Evolutionary conservation across 2,888 invertebrate species (phyloP), one percentile per base, ranked within the genome.

Genomic region (Ormia ochracea): DNA sequence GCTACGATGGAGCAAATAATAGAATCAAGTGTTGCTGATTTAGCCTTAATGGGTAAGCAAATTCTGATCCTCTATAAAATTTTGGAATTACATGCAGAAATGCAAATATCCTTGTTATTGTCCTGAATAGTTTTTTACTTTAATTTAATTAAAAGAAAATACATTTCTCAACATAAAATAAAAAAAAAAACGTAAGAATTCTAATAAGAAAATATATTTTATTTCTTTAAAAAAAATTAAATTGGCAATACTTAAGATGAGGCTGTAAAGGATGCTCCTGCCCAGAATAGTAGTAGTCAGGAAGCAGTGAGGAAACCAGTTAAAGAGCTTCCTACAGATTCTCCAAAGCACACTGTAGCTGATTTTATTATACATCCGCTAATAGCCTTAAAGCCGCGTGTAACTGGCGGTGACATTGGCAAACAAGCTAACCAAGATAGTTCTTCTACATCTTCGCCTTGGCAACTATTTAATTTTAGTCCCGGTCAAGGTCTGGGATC

Each of bases 351-450:
- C n/a, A 87, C 88, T 4, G 85, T 87, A 4, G 88, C 87, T 9
- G 87, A 87, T 50, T 88, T 86, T 23, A 85, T 87, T 12, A 87
- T 87, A 6, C 87, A 87, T 70, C 87, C 87, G 0, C 38, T 87
- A 72, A 88, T 87, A 56, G 87, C 87, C 2, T 85, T 87, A 21
- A 88, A 86, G 81, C 87, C 88, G 0, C 84, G 87, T 7, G 75
- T 79, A 21, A 82, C 82, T 0, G 38, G 23, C 9, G 4, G 56
- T 2, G 43, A 73, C 9, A 65, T 28, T 26, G 81, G 66, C 28
- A 82, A 81, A 19, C 83, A 83, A 66, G 75, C 82, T 0, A 66
- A 72, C 0, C 69, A 33, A 5, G 72, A 45, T 4, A 36, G 52
- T 4, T 48, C 81, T 0, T 74, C 82, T 1, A 73, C 81, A 5